Evolutionary conservation across 2,888 invertebrate species (phyloP).

Genomic region (Phymatocera aterrima): DNA sequence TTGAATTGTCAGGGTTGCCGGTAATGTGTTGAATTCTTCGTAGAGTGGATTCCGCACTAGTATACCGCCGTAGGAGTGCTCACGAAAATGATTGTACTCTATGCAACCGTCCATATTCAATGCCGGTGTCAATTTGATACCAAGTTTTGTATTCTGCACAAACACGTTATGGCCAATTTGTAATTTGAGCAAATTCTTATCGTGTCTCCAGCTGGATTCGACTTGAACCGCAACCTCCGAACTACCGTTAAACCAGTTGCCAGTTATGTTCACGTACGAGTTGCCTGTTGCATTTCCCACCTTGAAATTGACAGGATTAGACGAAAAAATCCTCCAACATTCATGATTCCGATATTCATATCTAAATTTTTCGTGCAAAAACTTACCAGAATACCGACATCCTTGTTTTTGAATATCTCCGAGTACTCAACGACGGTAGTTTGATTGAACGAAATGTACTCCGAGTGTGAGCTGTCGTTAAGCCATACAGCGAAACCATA

Average conservation of each 20-base stretch:
- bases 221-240: conserved; percentile 87
- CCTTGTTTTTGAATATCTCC: conserved; percentile 90
- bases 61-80: conserved; percentile 89
- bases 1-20: conserved; percentile 83
- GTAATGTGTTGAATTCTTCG: conserved; percentile 88
- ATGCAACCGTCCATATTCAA: conserved; percentile 87
- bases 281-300: conserved; percentile 95
- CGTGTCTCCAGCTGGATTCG: conserved; percentile 87
- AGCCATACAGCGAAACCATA: conserved; percentile 94
- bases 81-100: conserved; percentile 92
- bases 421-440: conserved; percentile 92
- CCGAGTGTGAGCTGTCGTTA: conserved; percentile 88
- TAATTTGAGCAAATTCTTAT: conserved; percentile 77
- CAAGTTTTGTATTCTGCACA: conserved; percentile 84
- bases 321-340: conserved; percentile 5
- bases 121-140: conserved; percentile 88
- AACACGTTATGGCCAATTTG: conserved; percentile 93
- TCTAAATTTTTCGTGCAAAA: background rate
- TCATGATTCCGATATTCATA: background rate
- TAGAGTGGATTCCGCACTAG: conserved; percentile 88
- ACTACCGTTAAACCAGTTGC: conserved; percentile 91
- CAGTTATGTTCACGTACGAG: conserved; percentile 92
- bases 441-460: conserved; percentile 89
- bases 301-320: conserved; percentile 44
- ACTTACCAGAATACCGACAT: conserved; percentile 85